Percentiles rank a stretch among this genome's conserved stretches.
Evolutionary conservation across 2,888 invertebrate genomes (phyloP).

Genomic region (Dorcus parallelipipedus): DNA sequence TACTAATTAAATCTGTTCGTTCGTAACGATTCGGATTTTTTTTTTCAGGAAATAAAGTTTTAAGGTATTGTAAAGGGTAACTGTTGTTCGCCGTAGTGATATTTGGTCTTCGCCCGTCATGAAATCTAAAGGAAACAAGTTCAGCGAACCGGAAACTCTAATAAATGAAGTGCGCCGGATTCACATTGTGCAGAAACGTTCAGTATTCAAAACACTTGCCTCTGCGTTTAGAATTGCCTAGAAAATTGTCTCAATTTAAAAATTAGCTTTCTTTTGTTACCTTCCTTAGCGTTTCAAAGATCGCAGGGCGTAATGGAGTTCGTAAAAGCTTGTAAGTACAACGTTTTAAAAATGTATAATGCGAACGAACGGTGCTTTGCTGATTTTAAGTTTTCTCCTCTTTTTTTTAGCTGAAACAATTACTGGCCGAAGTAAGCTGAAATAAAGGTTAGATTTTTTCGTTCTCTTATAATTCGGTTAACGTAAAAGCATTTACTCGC

Average conservation of each 20-base stretch:
- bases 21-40: no score
- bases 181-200: conserved; percentile 9
- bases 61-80: background rate
- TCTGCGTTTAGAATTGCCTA: conserved; percentile 4
- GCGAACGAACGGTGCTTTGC: conserved; percentile 4
- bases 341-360: conserved; percentile 17
- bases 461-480: conserved; percentile 9
- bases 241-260: conserved; percentile 18
- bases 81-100: background rate
- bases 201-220: conserved; percentile 9
- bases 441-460: conserved; percentile 3
- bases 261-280: conserved; percentile 20
- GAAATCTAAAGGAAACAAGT: conserved; percentile 14
- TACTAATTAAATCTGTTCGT: no score
- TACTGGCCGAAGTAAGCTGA: conserved; percentile 3
- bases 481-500: conserved; percentile 13
- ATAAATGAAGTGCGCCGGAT: conserved; percentile 14
- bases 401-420: conserved; percentile 6
- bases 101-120: conserved; percentile 6
- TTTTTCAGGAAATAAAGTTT: background rate
- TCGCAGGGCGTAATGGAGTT: conserved; percentile 10
- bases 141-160: conserved; percentile 16
- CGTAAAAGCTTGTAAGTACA: conserved; percentile 14
- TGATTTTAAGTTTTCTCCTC: conserved; percentile 4
- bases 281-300: conserved; percentile 10